Evolutionary conservation across 2,113 vertebrate species (phyloP).

Genomic region (Aix galericulata): DNA sequence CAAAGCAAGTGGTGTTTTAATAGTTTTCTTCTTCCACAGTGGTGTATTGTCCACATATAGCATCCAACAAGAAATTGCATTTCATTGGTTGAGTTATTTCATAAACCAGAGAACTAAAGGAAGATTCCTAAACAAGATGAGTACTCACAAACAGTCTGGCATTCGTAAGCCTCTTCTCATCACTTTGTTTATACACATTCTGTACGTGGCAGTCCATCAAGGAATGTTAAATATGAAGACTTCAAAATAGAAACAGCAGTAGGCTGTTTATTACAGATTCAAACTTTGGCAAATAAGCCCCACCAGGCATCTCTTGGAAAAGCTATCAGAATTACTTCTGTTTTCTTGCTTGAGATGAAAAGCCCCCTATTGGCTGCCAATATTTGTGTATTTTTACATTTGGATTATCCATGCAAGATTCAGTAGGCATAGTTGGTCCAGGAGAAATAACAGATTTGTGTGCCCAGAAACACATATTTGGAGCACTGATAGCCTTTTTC

Average conservation of each 20-base stretch:
- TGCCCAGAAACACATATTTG: constrained; percentile 56
- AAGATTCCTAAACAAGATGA: not conserved
- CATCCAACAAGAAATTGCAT: not conserved
- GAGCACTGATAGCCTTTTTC: constrained; percentile 56
- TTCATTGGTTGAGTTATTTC: not conserved
- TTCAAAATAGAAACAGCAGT: constrained; percentile 64
- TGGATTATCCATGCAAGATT: constrained; percentile 37
- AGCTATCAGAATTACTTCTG: constrained; percentile 65
- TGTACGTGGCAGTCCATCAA: constrained; percentile 50
- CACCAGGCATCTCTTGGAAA: constrained; percentile 64
- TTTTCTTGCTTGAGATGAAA: constrained; percentile 59
- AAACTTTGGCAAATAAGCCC: constrained; percentile 66
- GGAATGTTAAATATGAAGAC: constrained; percentile 16
- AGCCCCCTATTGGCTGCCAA: constrained; percentile 61
- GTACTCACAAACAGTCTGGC: constrained; percentile 11
- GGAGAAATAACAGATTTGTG: constrained; percentile 67
- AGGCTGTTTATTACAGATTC: constrained; percentile 58
- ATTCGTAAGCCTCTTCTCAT: constrained; percentile 34
- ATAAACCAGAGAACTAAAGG: constrained; percentile 12
- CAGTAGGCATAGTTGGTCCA: constrained; percentile 32
- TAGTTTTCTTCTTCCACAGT: not conserved
- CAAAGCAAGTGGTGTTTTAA: not conserved
- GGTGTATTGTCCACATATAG: not conserved
- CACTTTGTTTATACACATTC: constrained; percentile 47
- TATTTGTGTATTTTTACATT: constrained; percentile 62